phyloP scores from a whole-genome alignment of 2,113 vertebrate genomes.

The Fukomys damarensis region DNA sequence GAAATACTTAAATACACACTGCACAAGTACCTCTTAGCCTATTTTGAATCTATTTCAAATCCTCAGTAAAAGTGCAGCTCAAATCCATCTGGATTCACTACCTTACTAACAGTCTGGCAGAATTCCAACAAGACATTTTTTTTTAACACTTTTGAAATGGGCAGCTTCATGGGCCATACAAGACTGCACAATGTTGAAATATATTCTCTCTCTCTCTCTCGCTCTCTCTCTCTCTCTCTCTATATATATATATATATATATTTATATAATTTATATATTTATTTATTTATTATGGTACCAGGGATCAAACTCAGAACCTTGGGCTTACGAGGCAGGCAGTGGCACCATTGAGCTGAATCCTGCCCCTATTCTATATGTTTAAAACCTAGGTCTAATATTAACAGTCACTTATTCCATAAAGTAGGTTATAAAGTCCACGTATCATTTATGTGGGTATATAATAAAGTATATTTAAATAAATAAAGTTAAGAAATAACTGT shows the following conservation, averaged over 20 bases:
- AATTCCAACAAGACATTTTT: not conserved
- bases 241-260: no score
- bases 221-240: no score
- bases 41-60: not conserved
- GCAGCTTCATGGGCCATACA: not conserved
- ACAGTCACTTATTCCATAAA: not conserved
- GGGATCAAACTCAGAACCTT: no score
- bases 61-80: not conserved
- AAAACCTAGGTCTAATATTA: slow-evolving; percentile 8
- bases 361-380: slow-evolving; percentile 41
- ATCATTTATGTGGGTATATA: not conserved
- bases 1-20: not conserved
- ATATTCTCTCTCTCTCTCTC: no score
- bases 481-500: not conserved
- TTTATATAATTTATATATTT: no score
- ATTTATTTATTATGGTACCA: no score
- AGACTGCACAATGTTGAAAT: not conserved
- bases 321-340: no score
- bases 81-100: not conserved
- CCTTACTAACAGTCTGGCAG: not conserved
- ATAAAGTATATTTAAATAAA: not conserved
- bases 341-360: no score
- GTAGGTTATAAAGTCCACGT: not conserved
- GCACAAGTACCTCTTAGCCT: not conserved
- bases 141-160: not conserved